phyloP scores from a whole-genome alignment of 2,113 vertebrate genomes.

The Apaloderma vittatum region DNA sequence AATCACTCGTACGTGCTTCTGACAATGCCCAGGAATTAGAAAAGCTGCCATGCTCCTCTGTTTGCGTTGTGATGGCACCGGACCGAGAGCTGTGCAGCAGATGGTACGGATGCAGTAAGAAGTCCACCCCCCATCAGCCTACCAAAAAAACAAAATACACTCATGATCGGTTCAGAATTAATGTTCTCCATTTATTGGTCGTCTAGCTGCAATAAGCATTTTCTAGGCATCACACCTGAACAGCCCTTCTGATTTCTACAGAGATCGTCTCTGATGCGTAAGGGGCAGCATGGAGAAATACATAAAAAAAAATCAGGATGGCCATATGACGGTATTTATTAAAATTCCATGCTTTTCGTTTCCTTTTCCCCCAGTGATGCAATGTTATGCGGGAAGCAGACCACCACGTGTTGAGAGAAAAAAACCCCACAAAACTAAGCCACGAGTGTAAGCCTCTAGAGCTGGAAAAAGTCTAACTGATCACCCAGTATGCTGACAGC shows the following conservation, averaged over 20 bases:
- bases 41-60: neutral
- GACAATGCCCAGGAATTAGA: accelerated
- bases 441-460: neutral
- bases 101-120: neutral
- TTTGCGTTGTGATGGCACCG: neutral
- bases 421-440: neutral
- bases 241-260: neutral
- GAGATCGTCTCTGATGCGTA: neutral
- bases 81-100: neutral
- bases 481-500: neutral
- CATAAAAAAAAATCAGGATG: neutral
- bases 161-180: neutral
- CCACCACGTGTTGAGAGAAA: accelerated
- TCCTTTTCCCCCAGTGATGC: no score
- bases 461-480: neutral
- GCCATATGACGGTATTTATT: neutral
- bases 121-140: neutral
- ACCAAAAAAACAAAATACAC: neutral
- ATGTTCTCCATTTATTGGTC: neutral
- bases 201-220: neutral
- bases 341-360: neutral
- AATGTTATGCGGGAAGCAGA: neutral
- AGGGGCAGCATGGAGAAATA: neutral
- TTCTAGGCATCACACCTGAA: neutral
- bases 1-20: accelerated